Evolutionary conservation across 2,888 invertebrate genomes (phyloP).

Genomic region (Sphaerophoria taeniata): DNA sequence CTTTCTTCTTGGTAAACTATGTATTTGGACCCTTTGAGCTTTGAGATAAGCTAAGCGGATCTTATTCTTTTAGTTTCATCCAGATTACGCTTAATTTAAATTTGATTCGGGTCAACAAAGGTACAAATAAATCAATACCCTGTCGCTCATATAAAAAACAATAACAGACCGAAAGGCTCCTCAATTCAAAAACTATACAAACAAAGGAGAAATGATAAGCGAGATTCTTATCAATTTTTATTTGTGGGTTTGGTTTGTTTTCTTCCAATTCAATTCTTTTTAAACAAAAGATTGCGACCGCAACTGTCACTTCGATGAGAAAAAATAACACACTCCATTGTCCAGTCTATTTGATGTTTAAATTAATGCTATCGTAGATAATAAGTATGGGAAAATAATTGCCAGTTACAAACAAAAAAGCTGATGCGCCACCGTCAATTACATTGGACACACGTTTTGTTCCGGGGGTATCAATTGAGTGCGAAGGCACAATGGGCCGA

Average conservation of each 20-base stretch:
- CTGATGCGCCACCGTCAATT: conserved; percentile 26
- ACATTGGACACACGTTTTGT: no score
- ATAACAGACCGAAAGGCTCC: conserved; percentile 6
- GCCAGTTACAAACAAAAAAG: conserved; percentile 43
- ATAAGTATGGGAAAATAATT: conserved; percentile 38
- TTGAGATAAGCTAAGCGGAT: conserved; percentile 24
- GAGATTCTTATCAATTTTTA: conserved; percentile 38
- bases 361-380: conserved; percentile 40
- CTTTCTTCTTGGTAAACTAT: not conserved
- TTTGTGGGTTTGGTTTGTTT: not conserved
- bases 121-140: conserved; percentile 40
- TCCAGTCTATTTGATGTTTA: conserved; percentile 16
- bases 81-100: conserved; percentile 46
- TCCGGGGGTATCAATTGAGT: conserved; percentile 9
- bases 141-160: conserved; percentile 49
- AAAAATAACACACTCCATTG: conserved; percentile 11
- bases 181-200: not conserved
- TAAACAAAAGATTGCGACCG: conserved; percentile 17
- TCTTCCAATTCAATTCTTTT: not conserved
- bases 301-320: conserved; percentile 1
- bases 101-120: conserved; percentile 61
- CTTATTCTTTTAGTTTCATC: not conserved
- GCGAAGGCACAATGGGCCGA: no score
- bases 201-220: conserved; percentile 1
- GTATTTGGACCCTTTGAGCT: not conserved